These are phyloP conservation scores for Bellardia pandia DNA, from an alignment of 2,888 invertebrate species.

Conservation along the genomic window DNA sequence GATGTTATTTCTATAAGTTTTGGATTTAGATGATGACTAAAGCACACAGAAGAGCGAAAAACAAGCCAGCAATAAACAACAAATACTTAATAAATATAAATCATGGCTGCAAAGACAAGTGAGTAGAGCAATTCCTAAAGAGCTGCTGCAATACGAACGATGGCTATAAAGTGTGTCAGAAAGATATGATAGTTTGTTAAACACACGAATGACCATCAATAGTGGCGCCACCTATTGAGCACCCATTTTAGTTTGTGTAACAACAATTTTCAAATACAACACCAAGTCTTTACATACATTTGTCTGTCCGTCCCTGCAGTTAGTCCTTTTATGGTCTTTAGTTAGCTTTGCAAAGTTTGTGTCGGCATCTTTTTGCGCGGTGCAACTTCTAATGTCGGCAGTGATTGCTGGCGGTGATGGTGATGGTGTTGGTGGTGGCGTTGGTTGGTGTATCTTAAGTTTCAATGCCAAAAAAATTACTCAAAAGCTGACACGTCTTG, in stretches of 20 bases:
- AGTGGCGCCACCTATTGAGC: slow-evolving; percentile 73
- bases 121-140: neutral
- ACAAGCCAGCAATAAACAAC: neutral
- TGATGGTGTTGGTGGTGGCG: slow-evolving; percentile 20
- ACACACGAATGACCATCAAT: neutral
- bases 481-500: slow-evolving; percentile 66
- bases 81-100: slow-evolving; percentile 41
- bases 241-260: slow-evolving; percentile 64
- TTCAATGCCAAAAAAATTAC: slow-evolving; percentile 63
- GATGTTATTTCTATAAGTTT: slow-evolving; percentile 30
- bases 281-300: neutral
- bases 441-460: slow-evolving; percentile 26
- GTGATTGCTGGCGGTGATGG: neutral
- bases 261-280: slow-evolving; percentile 48
- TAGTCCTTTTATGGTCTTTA: slow-evolving; percentile 44
- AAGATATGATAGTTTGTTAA: slow-evolving; percentile 2
- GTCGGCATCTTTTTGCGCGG: slow-evolving; percentile 53
- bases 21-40: slow-evolving; percentile 2
- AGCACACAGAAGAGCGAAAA: too few species aligned
- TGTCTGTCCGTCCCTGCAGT: neutral
- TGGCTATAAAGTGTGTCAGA: slow-evolving; percentile 38
- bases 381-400: neutral
- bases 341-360: neutral
- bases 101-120: slow-evolving; percentile 13
- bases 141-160: neutral